These are phyloP conservation scores for Calycopis cecrops DNA, from an alignment of 1,140 invertebrate species.

Conservation along the genomic window DNA sequence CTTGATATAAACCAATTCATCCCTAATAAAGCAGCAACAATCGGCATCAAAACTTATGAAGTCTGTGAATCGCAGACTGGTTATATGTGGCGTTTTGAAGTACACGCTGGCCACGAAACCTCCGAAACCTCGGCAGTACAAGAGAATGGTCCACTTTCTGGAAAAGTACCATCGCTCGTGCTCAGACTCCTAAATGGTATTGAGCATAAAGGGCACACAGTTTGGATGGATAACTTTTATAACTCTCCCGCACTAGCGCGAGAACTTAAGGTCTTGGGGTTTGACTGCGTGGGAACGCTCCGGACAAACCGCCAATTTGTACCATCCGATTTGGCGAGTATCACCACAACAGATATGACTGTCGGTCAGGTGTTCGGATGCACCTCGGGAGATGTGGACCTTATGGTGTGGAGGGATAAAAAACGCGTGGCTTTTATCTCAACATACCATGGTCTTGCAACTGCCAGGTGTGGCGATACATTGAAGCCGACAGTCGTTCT, in stretches of 20 bases:
- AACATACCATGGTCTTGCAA: conserved; percentile 31
- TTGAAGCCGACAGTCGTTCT: conserved; percentile 20
- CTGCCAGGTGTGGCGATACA: neutral
- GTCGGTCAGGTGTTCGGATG: conserved; percentile 22
- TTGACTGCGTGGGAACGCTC: conserved; percentile 30
- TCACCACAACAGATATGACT: conserved; percentile 28
- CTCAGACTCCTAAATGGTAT: conserved; percentile 24
- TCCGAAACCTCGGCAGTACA: conserved; percentile 1
- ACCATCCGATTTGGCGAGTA: conserved; percentile 19
- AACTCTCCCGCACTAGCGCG: too few species aligned
- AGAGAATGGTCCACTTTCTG: conserved; percentile 9
- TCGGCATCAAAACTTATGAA: too few species aligned
- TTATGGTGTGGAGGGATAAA: conserved; percentile 31
- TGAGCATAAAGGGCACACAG: conserved; percentile 25
- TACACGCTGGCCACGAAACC: conserved; percentile 19
- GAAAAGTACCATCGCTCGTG: conserved; percentile 13
- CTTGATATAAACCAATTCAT: too few species aligned
- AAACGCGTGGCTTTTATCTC: too few species aligned
- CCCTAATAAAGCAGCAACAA: too few species aligned
- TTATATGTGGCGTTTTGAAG: too few species aligned
- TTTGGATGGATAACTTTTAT: too few species aligned
- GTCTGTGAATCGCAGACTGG: too few species aligned
- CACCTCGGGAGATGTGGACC: conserved; percentile 27
- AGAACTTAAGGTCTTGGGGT: conserved; percentile 22
- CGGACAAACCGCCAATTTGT: conserved; percentile 25